A percentile compares a stretch with the other conserved stretches of the same genome.
Evolutionary conservation across 2,113 vertebrate genomes (phyloP).

Genomic region (Galemys pyrenaicus): DNA sequence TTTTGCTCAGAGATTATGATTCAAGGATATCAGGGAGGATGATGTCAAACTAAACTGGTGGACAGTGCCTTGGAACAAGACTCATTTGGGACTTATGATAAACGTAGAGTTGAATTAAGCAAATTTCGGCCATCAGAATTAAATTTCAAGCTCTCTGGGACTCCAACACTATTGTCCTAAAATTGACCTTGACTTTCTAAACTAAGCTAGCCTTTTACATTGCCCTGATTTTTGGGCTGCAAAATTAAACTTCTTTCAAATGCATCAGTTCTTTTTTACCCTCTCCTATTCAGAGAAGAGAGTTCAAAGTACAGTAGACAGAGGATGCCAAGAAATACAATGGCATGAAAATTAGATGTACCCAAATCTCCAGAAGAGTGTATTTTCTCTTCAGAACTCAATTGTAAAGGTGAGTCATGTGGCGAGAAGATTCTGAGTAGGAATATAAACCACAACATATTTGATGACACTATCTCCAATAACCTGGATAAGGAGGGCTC

Average conservation of each 20-base stretch:
- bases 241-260: slow-evolving; percentile 73
- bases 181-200: slow-evolving; percentile 68
- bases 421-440: slow-evolving; percentile 44
- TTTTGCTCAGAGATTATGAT: background rate
- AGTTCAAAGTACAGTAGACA: slow-evolving; percentile 50
- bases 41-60: background rate
- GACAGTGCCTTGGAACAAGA: background rate
- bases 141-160: slow-evolving; percentile 57
- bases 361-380: slow-evolving; percentile 38
- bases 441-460: slow-evolving; percentile 24
- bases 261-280: slow-evolving; percentile 55
- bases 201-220: slow-evolving; percentile 61
- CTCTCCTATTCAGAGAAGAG: slow-evolving; percentile 55
- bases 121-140: slow-evolving; percentile 44
- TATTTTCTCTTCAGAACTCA: slow-evolving; percentile 38
- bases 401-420: slow-evolving; percentile 48
- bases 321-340: slow-evolving; percentile 55
- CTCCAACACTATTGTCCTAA: slow-evolving; percentile 55
- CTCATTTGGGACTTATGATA: slow-evolving; percentile 37
- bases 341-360: slow-evolving; percentile 54
- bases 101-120: slow-evolving; percentile 20
- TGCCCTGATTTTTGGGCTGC: slow-evolving; percentile 54
- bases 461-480: slow-evolving; percentile 53
- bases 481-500: slow-evolving; percentile 47
- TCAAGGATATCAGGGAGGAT: slow-evolving; percentile 7